A percentile compares a stretch with the other conserved stretches of the same genome.
These are phyloP conservation scores for Sialia sialis DNA, from an alignment of 2,113 vertebrate species.

Conservation along the genomic window DNA sequence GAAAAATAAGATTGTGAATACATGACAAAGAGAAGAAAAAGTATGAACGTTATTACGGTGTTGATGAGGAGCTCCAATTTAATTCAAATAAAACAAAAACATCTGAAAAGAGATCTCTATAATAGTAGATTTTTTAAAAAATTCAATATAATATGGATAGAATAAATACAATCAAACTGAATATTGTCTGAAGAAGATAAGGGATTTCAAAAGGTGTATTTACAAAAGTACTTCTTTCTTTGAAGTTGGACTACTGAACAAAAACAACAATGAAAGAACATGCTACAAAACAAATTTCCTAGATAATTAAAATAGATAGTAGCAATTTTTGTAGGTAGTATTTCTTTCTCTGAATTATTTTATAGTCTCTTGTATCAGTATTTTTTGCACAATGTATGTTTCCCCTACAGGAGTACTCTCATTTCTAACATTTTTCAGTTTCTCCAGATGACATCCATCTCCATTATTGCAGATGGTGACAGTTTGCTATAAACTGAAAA, in stretches of 20 bases:
- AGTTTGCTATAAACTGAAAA: neutral
- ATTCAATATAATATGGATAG: neutral
- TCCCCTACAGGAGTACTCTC: neutral
- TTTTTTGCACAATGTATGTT: neutral
- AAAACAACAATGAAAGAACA: neutral
- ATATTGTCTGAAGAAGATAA: neutral
- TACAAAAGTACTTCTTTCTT: neutral
- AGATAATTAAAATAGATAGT: neutral
- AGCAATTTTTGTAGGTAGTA: neutral
- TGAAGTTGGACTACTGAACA: neutral
- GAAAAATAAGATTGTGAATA: neutral
- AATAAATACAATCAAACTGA: neutral
- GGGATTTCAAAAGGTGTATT: neutral
- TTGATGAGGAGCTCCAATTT: neutral
- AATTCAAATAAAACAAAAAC: neutral
- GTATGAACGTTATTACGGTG: neutral
- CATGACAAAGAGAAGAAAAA: neutral
- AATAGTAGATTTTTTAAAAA: neutral
- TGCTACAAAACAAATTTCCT: neutral
- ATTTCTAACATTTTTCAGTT: neutral
- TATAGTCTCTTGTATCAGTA: neutral
- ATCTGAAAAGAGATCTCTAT: neutral
- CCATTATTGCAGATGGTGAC: neutral
- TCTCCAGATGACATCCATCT: neutral
- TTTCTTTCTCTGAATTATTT: neutral